phyloP scores from a whole-genome alignment of 2,113 vertebrate genomes.

The Poeciliopsis retropinna region DNA sequence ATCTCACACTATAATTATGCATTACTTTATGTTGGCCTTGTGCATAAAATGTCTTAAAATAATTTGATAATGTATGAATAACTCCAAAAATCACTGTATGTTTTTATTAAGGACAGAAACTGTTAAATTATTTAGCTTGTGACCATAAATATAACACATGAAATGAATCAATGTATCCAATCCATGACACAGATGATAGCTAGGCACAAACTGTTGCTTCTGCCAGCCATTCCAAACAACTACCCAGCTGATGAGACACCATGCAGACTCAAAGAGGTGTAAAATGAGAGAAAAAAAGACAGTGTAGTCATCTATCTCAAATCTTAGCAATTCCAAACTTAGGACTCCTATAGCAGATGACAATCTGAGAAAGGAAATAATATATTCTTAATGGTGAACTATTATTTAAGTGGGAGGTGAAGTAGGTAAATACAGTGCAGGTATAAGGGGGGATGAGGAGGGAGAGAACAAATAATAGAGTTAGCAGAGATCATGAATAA shows the following conservation, averaged over 20 bases:
- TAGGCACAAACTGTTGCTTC: too few relatives aligned
- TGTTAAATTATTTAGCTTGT: neutral
- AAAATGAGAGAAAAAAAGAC: constrained; percentile 24
- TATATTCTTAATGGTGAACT: constrained; percentile 36
- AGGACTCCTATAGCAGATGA: constrained; percentile 26
- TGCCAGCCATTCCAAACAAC: too few relatives aligned
- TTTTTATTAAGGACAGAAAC: too few relatives aligned
- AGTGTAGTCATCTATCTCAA: constrained; percentile 7
- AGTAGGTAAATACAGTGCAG: constrained; percentile 20
- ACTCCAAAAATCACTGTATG: too few relatives aligned
- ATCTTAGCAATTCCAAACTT: constrained; percentile 16
- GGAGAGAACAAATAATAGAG: constrained; percentile 16
- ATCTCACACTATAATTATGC: too few relatives aligned
- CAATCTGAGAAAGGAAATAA: constrained; percentile 30
- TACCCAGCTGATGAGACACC: neutral
- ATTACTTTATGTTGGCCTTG: too few relatives aligned
- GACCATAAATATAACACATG: neutral
- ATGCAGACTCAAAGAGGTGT: constrained; percentile 17
- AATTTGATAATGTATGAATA: too few relatives aligned
- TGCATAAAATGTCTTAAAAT: too few relatives aligned
- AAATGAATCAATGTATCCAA: neutral
- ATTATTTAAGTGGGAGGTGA: constrained; percentile 23
- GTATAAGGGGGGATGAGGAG: constrained; percentile 1
- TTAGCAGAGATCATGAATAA: constrained; percentile 45
- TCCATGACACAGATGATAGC: neutral